Percentiles rank a stretch among this genome's conserved stretches.
phyloP scores from a whole-genome alignment of 2,888 invertebrate species.

The Harpalus rubripes region DNA sequence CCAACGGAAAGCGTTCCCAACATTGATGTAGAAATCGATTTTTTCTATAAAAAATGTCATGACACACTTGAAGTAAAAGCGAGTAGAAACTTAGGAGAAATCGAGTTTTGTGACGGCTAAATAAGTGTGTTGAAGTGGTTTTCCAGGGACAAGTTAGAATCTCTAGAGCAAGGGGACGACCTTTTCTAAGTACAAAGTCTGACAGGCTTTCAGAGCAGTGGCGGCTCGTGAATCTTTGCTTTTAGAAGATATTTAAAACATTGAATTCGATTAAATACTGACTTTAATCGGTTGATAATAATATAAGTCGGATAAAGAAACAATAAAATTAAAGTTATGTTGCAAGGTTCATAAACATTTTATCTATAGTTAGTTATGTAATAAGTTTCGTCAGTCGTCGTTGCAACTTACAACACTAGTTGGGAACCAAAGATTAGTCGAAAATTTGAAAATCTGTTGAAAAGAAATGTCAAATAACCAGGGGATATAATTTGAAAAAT shows the following conservation, averaged over 20 bases:
- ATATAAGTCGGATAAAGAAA: too few species aligned
- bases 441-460: too few species aligned
- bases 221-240: neutral
- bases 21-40: constrained; percentile 9
- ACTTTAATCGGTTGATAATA: too few species aligned
- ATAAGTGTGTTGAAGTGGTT: constrained; percentile 35
- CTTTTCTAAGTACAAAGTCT: neutral
- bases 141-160: constrained; percentile 32
- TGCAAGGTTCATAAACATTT: too few species aligned
- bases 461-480: too few species aligned
- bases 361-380: too few species aligned
- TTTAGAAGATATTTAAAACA: neutral
- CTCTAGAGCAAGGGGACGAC: constrained; percentile 13
- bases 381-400: too few species aligned
- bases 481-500: too few species aligned
- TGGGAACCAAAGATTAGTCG: too few species aligned
- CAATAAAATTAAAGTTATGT: too few species aligned
- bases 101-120: constrained; percentile 24
- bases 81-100: constrained; percentile 38
- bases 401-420: too few species aligned
- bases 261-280: neutral
- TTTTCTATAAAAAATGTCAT: neutral
- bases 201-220: neutral
- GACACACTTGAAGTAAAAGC: constrained; percentile 24
- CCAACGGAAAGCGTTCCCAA: neutral